Base-by-base conservation (phyloP, 2,888 invertebrate species). In the Cerceris rybyensis region DNA sequence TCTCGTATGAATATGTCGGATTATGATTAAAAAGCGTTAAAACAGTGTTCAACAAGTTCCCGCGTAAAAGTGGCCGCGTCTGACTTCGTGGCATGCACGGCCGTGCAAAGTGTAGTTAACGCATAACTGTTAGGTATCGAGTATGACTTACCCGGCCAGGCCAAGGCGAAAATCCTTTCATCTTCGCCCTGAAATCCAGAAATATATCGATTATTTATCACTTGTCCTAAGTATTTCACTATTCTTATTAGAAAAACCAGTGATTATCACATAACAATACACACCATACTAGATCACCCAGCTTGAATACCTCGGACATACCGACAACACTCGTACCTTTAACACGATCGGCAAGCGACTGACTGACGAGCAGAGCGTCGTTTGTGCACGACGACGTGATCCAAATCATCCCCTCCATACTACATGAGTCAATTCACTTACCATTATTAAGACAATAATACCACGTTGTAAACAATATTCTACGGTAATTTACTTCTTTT, bases 101-200 rank as follows among this genome's bases (percentile, higher is more conserved):
- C 67, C 65, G 64, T 81, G 81, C 77, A 82, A 77, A 81, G 79
- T 80, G 57, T 65, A 71, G 80, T 78, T 70, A 82, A 75, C 46
- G 57, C 70, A 89, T 92, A 93, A 93, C 93, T 92, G 93, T 93
- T 92, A 92, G 88, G 87, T 89, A 89, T 89, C 88, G 60, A 78
- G 60, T 78, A 52, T 55, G 7, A 95, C 97, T 96, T 95, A 98
- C 98, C 95, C 97, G 97, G 93, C 98, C 98, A 82, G 98, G 98
- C 98, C 98, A 98, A 83, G 98, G 97, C 86, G 98, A 97, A 94
- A 97, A 98, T 88, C 98, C 97, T 94, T 98, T 98, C 98, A 98
- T 98, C 95, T 98, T 98, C 75, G 98, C 98, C 98, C 98, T 98
- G 95, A 87, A 95, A 95, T 86, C 89, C 88, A 91, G 92, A 90